Conservation (phyloP, 2,888 invertebrate genomes). For the Tetropium fuscum region DNA sequence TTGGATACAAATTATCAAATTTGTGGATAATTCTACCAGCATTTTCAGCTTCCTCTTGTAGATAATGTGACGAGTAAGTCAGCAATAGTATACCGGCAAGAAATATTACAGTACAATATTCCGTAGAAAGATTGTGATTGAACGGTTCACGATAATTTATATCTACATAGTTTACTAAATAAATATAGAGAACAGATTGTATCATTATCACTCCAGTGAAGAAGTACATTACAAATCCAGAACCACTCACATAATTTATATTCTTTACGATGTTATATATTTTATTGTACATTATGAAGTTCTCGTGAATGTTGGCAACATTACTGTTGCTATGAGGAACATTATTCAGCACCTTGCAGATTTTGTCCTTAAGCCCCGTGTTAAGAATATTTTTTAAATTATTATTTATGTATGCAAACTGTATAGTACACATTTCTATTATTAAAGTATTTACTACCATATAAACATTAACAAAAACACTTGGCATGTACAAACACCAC, state of each 20-base stretch:
- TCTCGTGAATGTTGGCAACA: neutral
- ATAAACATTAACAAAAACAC: constrained; percentile 6
- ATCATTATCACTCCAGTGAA: neutral
- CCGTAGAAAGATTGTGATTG: neutral
- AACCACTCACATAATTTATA: constrained; percentile 1
- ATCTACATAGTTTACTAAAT: neutral
- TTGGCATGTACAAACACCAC: constrained; percentile 15
- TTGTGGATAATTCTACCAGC: neutral
- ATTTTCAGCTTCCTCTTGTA: constrained; percentile 7
- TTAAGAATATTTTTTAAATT: neutral
- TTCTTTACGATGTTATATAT: constrained; percentile 5
- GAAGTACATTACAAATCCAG: constrained; percentile 1
- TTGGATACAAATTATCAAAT: neutral
- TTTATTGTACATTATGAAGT: constrained; percentile 1
- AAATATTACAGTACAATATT: neutral
- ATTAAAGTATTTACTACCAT: neutral
- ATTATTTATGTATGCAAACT: neutral
- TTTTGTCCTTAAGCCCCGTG: neutral
- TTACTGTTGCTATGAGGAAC: neutral
- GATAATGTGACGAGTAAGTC: neutral
- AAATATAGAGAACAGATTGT: constrained; percentile 1
- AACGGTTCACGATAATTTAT: neutral
- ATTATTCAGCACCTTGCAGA: neutral
- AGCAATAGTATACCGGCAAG: neutral
- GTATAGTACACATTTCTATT: constrained; percentile 7